Evolutionary conservation across 2,888 invertebrate species (phyloP).

Genomic region (Plebejus anna): DNA sequence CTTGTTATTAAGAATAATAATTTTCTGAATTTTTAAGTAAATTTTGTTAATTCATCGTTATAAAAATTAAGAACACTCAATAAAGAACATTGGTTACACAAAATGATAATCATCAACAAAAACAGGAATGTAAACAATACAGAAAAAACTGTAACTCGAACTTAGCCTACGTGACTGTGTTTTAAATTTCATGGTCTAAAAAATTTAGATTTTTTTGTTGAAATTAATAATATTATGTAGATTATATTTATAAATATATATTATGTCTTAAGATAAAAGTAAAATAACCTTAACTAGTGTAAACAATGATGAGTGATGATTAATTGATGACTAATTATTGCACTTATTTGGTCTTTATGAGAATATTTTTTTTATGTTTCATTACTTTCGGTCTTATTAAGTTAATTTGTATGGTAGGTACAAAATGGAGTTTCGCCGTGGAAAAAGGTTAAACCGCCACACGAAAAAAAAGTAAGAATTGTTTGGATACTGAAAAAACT

Average conservation of each 20-base stretch:
- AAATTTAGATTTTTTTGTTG: neutral
- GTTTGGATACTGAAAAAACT: neutral
- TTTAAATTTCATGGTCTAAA: slow-evolving; percentile 7
- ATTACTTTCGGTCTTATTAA: neutral
- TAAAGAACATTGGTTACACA: slow-evolving; percentile 4
- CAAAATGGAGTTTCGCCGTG: neutral
- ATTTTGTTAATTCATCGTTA: neutral
- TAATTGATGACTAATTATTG: neutral
- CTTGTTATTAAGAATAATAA: no score
- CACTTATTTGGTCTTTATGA: neutral
- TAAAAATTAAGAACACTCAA: neutral
- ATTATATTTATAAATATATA: neutral
- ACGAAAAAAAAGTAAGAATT: slow-evolving; percentile 5
- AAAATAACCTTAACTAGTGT: no score
- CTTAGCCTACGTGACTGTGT: neutral
- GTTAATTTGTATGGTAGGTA: neutral
- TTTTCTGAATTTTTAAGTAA: neutral
- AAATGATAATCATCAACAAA: slow-evolving; percentile 11
- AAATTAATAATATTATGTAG: neutral
- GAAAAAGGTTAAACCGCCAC: slow-evolving; percentile 12
- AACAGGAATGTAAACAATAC: neutral
- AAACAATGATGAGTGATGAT: no score
- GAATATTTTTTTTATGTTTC: neutral
- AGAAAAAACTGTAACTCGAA: neutral
- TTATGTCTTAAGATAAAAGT: no score